Percentiles rank a stretch among this genome's conserved stretches.
These are phyloP conservation scores for Pseudopipra pipra DNA, from an alignment of 2,113 vertebrate genomes.

Conservation along the genomic window DNA sequence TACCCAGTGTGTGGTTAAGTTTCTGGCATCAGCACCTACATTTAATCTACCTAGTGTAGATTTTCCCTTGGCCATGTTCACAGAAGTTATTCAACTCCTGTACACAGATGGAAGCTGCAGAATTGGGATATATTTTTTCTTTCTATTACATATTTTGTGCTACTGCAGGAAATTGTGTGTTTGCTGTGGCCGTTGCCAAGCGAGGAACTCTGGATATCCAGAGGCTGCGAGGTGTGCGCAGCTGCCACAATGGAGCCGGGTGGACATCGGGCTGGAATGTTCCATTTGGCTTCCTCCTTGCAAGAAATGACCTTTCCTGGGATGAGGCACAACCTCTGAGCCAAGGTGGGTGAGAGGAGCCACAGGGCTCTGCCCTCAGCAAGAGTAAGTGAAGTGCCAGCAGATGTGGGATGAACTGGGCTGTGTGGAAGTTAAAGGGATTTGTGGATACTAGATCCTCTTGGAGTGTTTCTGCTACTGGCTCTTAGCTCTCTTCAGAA, in stretches of 20 bases:
- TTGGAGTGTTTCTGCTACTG: background rate
- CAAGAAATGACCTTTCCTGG: conserved; percentile 83
- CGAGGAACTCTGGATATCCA: conserved; percentile 75
- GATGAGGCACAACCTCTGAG: conserved; percentile 80
- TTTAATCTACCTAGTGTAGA: background rate
- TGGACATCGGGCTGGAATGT: conserved; percentile 91
- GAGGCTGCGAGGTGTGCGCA: conserved; percentile 76
- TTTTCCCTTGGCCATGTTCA: background rate
- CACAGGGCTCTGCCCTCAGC: background rate
- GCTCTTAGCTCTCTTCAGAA: background rate
- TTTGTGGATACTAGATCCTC: background rate
- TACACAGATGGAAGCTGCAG: background rate
- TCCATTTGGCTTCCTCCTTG: conserved; percentile 85
- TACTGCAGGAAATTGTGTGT: conserved; percentile 79
- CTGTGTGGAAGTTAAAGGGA: background rate
- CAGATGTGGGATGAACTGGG: background rate
- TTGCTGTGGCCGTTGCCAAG: conserved; percentile 83
- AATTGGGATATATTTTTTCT: background rate
- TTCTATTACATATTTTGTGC: background rate
- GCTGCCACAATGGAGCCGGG: conserved; percentile 85
- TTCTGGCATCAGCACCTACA: background rate
- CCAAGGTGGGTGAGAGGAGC: conserved; percentile 70
- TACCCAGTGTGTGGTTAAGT: background rate
- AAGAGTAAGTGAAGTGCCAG: background rate
- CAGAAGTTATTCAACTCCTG: background rate